phyloP scores from a whole-genome alignment of 2,888 invertebrate genomes.

The Tenthredo scrophulariae region DNA sequence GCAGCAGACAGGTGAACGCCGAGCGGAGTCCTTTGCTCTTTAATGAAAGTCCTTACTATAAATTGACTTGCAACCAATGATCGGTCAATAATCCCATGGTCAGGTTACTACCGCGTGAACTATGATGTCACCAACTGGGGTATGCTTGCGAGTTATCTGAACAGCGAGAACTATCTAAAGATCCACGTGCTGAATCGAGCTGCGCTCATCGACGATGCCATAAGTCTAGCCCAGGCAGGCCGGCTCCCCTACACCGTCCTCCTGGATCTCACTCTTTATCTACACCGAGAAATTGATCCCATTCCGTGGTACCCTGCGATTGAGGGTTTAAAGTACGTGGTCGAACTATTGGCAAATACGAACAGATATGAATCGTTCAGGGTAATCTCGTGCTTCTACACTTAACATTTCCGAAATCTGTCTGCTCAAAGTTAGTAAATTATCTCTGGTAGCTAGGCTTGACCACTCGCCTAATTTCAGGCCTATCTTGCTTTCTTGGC shows the following conservation, averaged over 20 bases:
- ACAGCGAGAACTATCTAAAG: conserved; percentile 70
- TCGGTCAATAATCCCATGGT: background rate
- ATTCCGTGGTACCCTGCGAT: conserved; percentile 86
- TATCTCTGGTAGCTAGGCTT: background rate
- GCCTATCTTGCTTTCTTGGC: conserved; percentile 67
- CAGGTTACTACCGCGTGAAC: conserved; percentile 76
- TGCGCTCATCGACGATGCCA: conserved; percentile 80
- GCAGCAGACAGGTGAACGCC: conserved; percentile 69
- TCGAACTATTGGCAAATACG: conserved; percentile 78
- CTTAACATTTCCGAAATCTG: background rate
- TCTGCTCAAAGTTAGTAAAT: background rate
- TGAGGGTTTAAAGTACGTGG: conserved; percentile 76
- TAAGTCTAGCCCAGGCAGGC: conserved; percentile 77
- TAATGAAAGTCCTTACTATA: conserved; percentile 48
- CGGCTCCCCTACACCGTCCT: conserved; percentile 76
- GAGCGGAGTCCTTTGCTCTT: conserved; percentile 27
- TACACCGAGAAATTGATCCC: conserved; percentile 83
- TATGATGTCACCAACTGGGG: conserved; percentile 75
- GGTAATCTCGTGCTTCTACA: conserved; percentile 49
- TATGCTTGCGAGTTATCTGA: conserved; percentile 65
- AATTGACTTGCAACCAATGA: background rate
- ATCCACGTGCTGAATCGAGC: conserved; percentile 79
- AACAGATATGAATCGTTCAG: conserved; percentile 80
- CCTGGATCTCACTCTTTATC: conserved; percentile 79
- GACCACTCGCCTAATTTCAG: conserved; percentile 59